A percentile compares a stretch with the other conserved stretches of the same genome.
phyloP scores from a whole-genome alignment of 2,797 vertebrate genomes.

The Schizothorax lantsangensis region DNA sequence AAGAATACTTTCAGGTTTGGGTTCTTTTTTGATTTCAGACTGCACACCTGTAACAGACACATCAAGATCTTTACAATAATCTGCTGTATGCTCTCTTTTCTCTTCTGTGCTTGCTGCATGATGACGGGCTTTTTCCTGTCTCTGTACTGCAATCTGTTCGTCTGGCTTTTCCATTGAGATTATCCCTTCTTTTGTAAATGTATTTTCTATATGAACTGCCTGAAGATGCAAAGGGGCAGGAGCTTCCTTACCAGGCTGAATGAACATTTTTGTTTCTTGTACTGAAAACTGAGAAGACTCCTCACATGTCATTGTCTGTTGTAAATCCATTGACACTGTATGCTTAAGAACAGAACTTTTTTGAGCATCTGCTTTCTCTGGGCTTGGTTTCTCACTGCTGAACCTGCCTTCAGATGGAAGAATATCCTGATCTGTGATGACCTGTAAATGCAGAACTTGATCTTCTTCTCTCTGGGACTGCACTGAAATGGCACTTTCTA shows the following conservation, averaged over 20 bases:
- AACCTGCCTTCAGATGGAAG: constrained; percentile 78
- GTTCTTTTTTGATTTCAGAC: constrained; percentile 72
- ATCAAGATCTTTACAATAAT: constrained; percentile 76
- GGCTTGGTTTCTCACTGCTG: constrained; percentile 73
- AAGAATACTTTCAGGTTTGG: constrained; percentile 73
- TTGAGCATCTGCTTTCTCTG: constrained; percentile 70
- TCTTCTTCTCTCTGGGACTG: constrained; percentile 75
- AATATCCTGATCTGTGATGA: constrained; percentile 77
- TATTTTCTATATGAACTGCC: constrained; percentile 68
- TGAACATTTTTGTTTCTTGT: constrained; percentile 57
- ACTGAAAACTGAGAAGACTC: constrained; percentile 73
- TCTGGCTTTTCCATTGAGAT: constrained; percentile 72
- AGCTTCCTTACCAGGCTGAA: constrained; percentile 72
- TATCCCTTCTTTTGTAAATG: constrained; percentile 80
- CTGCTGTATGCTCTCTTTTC: constrained; percentile 72
- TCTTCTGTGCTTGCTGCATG: constrained; percentile 77
- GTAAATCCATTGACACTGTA: constrained; percentile 76
- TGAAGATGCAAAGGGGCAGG: constrained; percentile 77
- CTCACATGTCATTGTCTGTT: constrained; percentile 73
- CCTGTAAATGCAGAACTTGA: constrained; percentile 79
- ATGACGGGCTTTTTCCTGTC: constrained; percentile 76
- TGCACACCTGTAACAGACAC: constrained; percentile 71
- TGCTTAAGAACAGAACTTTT: constrained; percentile 80
- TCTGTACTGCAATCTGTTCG: constrained; percentile 75
- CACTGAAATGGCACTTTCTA: constrained; percentile 71